A percentile compares a stretch with the other conserved stretches of the same genome.
phyloP scores from a whole-genome alignment of 2,888 invertebrate genomes.

The Drosophila peninsularis region DNA sequence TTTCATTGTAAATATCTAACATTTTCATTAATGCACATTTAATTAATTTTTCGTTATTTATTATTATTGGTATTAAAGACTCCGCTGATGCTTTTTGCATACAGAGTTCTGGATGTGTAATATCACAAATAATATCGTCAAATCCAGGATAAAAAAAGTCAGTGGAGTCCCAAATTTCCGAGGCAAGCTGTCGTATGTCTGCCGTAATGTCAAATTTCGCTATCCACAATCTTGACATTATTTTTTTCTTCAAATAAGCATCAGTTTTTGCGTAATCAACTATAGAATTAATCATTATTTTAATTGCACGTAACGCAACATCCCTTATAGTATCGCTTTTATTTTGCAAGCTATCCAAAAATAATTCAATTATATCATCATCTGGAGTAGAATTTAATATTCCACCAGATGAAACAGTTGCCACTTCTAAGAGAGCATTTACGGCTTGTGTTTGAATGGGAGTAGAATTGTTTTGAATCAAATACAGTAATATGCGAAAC shows the following conservation, averaged over 20 bases:
- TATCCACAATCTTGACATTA: conserved; percentile 92
- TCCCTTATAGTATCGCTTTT: conserved; percentile 90
- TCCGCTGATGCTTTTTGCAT: conserved; percentile 93
- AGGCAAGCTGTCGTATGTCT: conserved; percentile 89
- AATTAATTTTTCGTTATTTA: conserved; percentile 86
- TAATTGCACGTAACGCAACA: conserved; percentile 90
- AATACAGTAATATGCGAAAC: conserved; percentile 91
- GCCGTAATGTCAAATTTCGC: conserved; percentile 92
- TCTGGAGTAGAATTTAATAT: conserved; percentile 87
- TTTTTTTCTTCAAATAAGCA: conserved; percentile 84
- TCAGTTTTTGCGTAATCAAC: conserved; percentile 81
- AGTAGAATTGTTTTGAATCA: conserved; percentile 91
- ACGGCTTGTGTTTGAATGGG: conserved; percentile 91
- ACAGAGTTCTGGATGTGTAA: conserved; percentile 92
- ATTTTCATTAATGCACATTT: conserved; percentile 87
- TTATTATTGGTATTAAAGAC: conserved; percentile 90
- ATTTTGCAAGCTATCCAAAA: conserved; percentile 91
- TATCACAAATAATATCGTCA: conserved; percentile 87
- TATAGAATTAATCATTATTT: conserved; percentile 87
- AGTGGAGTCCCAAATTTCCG: conserved; percentile 87
- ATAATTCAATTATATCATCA: conserved; percentile 90
- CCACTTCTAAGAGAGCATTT: conserved; percentile 92
- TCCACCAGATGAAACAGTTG: conserved; percentile 89
- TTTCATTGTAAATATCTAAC: conserved; percentile 90
- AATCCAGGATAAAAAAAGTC: conserved; percentile 85